Evolutionary conservation across 2,113 vertebrate genomes (phyloP), one percentile per base, ranked within the genome.

Genomic region (Ictalurus punctatus): DNA sequence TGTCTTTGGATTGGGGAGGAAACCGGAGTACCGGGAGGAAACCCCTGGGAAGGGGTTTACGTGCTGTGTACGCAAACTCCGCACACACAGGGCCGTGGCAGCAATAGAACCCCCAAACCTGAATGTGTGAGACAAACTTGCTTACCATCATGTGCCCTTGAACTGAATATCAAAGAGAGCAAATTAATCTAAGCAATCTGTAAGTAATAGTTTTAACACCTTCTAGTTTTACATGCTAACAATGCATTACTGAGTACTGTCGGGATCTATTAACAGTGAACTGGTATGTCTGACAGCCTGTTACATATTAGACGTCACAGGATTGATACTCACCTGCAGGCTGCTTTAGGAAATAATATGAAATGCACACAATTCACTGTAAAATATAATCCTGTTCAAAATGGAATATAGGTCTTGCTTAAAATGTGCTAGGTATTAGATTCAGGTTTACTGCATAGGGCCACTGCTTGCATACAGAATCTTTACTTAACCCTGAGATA

Each of bases 181-280:
- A 27, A 69, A 71, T 86, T 63, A 86, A 65, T 44, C 44, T 27
- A 63, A 71, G 52, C n/a, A 89, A 27, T 83, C 63, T 40, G 52
- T 59, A 73, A 73, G 58, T 44, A 71, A 73, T 59, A 23, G 25
- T 65, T 86, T 61, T 78, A 79, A 30, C 76, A 48, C 40, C 71
- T 56, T 69, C 16, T 69, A 69, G 13, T n/a, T 81, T 52, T 65
- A 87, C 27, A 65, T 87, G 23, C 58, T 87, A 80, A 65, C 58
- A 54, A 80, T 65, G 27, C 12, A 54, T 12, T 52, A n/a, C 23
- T 34, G 19, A n/a, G 63, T 12, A 30, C 37, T 63, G 61, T 65
- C 74, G 48, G 34, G 4, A 79, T 78, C 13, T n/a, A 34, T 27
- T 54, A 30, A 23, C 40, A 23, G 44, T 13, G 27, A 67, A 6